Conservation (phyloP, 2,888 invertebrate genomes). For the Dicycla oo region DNA sequence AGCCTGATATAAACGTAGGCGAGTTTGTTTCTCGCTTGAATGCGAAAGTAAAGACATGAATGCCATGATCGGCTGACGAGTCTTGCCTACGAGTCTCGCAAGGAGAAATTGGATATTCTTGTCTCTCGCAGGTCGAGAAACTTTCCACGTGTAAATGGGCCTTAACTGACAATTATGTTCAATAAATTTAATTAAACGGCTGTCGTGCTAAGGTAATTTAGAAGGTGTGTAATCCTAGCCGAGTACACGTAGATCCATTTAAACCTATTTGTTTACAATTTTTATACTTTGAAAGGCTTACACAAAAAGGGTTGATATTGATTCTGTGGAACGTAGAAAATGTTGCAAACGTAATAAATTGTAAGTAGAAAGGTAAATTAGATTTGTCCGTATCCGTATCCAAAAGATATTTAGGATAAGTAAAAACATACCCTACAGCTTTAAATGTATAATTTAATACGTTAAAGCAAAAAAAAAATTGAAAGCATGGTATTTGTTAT, state of each 20-base stretch:
- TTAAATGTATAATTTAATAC: neutral
- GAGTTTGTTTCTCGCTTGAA: neutral
- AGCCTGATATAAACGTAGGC: neutral
- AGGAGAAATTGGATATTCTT: neutral
- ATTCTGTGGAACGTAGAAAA: neutral
- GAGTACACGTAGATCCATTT: neutral
- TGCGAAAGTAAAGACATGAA: neutral
- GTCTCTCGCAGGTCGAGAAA: neutral
- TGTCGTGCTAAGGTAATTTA: constrained; percentile 1
- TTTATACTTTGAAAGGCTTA: neutral
- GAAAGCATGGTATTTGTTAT: too few relatives aligned
- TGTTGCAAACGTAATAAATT: neutral
- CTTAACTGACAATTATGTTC: constrained; percentile 2
- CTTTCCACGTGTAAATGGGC: neutral
- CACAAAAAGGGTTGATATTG: neutral
- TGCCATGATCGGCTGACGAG: too few relatives aligned
- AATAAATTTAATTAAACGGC: constrained; percentile 23
- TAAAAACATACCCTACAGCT: neutral
- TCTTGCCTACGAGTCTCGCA: too few relatives aligned
- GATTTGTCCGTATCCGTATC: neutral
- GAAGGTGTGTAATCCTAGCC: constrained; percentile 2
- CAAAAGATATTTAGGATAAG: neutral
- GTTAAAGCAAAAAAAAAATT: neutral
- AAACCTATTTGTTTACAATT: constrained; percentile 18
- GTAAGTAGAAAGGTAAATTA: neutral